A percentile compares a stretch with the other conserved stretches of the same genome.
phyloP scores from a whole-genome alignment of 92 coral and sea anemone species.

The Zoanthus sociatus region DNA sequence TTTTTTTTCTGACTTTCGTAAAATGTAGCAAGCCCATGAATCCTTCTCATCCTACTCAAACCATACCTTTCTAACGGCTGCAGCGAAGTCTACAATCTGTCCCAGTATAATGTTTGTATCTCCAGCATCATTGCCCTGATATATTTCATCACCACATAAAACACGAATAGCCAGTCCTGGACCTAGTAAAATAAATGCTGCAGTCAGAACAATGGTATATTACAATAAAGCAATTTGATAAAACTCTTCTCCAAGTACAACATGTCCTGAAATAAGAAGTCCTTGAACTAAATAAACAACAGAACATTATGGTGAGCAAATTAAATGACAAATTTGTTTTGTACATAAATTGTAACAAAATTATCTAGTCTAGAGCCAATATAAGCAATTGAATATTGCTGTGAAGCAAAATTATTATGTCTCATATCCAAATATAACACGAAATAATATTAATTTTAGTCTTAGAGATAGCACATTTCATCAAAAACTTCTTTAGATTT shows the following conservation, averaged over 20 bases:
- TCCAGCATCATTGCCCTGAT: constrained; percentile 85
- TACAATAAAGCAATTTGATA: not conserved
- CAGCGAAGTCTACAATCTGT: constrained; percentile 90
- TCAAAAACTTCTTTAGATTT: too few species aligned
- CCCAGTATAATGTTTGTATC: constrained; percentile 93
- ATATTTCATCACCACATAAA: constrained; percentile 92
- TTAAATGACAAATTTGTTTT: not conserved
- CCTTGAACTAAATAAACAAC: constrained; percentile 83
- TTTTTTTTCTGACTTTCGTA: too few species aligned
- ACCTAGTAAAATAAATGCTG: constrained; percentile 48
- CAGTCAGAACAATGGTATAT: not conserved
- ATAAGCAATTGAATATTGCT: not conserved
- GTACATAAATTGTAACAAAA: not conserved
- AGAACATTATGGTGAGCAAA: not conserved
- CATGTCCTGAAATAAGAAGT: constrained; percentile 83
- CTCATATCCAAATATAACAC: not conserved
- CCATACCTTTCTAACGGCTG: constrained; percentile 76
- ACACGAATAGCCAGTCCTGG: constrained; percentile 98
- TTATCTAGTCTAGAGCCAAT: not conserved
- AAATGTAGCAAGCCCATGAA: not conserved
- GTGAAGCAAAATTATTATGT: not conserved
- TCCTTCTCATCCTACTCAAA: not conserved
- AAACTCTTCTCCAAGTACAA: constrained; percentile 52
- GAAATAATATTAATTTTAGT: too few species aligned
- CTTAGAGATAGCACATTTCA: too few species aligned